These are phyloP conservation scores for Odontamblyopus lacepedii DNA, from an alignment of 2,797 vertebrate species.

Conservation along the genomic window DNA sequence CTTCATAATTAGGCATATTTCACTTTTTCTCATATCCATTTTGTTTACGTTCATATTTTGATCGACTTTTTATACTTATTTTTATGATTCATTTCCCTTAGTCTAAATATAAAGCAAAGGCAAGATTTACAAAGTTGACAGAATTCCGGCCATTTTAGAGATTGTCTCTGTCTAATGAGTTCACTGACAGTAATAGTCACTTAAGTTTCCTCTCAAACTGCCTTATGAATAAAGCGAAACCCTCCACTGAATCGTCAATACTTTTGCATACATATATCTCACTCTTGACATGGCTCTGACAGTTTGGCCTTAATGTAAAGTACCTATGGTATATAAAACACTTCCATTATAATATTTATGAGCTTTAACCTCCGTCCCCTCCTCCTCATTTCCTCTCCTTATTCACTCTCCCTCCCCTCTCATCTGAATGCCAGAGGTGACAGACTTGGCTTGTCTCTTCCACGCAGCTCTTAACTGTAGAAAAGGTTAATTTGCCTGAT, in stretches of 20 bases:
- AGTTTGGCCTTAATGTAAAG: slow-evolving; percentile 44
- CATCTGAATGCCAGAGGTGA: slow-evolving; percentile 61
- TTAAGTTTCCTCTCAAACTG: background rate
- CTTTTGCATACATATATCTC: slow-evolving; percentile 12
- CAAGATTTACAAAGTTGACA: background rate
- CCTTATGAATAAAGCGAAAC: slow-evolving; percentile 2
- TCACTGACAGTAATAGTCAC: slow-evolving; percentile 2
- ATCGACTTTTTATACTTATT: background rate
- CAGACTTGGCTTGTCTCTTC: slow-evolving; percentile 57
- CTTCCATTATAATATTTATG: slow-evolving; percentile 79
- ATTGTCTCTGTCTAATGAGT: background rate
- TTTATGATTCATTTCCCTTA: background rate
- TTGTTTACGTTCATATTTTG: background rate
- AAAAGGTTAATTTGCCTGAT: slow-evolving; percentile 72
- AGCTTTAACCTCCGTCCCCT: slow-evolving; percentile 35
- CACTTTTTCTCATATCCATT: background rate
- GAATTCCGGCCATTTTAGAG: background rate
- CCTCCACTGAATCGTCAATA: slow-evolving; percentile 1
- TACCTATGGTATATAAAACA: slow-evolving; percentile 41
- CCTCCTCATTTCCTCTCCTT: slow-evolving; percentile 21
- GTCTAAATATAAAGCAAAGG: background rate
- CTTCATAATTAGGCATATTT: background rate
- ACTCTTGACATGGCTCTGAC: slow-evolving; percentile 53
- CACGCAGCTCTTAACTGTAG: slow-evolving; percentile 59
- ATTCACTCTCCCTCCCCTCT: slow-evolving; percentile 21